phyloP scores from a whole-genome alignment of 2,113 vertebrate species.

The Myrmecobius fasciatus region DNA sequence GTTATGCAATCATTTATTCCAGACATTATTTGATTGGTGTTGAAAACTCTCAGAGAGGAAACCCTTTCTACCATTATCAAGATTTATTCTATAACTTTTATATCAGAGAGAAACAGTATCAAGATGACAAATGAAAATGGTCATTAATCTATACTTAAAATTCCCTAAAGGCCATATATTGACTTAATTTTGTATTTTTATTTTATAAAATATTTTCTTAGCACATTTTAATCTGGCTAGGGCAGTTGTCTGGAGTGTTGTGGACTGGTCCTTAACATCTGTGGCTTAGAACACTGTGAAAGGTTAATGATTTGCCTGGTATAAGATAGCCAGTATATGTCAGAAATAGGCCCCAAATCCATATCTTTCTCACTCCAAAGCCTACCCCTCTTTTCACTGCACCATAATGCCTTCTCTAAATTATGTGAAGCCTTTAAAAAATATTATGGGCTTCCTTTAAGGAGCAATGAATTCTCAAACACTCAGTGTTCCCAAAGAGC shows the following conservation, averaged over 20 bases:
- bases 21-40: neutral
- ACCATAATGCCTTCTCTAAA: neutral
- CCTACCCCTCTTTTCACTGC: neutral
- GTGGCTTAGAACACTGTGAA: neutral
- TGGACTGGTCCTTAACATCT: neutral
- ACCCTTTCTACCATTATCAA: neutral
- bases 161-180: neutral
- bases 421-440: neutral
- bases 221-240: neutral
- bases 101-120: neutral
- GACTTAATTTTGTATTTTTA: neutral
- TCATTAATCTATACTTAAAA: neutral
- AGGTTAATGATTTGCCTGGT: neutral
- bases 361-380: neutral
- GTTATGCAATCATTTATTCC: neutral
- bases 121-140: neutral
- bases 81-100: neutral
- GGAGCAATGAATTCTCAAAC: no score
- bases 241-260: neutral
- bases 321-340: neutral
- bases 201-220: neutral
- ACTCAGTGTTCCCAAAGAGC: no score
- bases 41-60: neutral
- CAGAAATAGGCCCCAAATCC: neutral
- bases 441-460: no score